These are phyloP conservation scores for Aurelia coerulea DNA, from an alignment of 30 jellyfish, hydroid and myxozoan species.

Conservation along the genomic window DNA sequence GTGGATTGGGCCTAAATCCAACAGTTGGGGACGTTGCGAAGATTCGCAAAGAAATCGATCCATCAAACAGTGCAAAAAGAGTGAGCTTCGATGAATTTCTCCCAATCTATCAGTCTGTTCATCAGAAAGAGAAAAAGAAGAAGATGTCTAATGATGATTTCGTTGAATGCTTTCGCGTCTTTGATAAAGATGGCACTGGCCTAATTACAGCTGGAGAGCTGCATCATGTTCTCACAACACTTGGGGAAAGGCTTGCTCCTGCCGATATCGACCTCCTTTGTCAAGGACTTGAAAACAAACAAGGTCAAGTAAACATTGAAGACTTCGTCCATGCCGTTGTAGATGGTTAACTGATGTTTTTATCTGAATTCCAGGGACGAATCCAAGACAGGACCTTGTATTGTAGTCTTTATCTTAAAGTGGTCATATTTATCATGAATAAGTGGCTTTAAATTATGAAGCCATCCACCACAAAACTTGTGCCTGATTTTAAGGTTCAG, in stretches of 20 bases:
- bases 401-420: neutral
- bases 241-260: slow-evolving; percentile 92
- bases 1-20: slow-evolving; percentile 98
- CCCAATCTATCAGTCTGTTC: slow-evolving; percentile 89
- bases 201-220: slow-evolving; percentile 96
- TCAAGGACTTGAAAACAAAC: slow-evolving; percentile 96
- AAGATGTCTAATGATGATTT: slow-evolving; percentile 78
- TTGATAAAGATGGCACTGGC: slow-evolving; percentile 95
- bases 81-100: slow-evolving; percentile 90
- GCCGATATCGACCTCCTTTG: slow-evolving; percentile 87
- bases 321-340: slow-evolving; percentile 90
- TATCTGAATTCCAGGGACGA: no score
- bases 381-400: no score
- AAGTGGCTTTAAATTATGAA: neutral
- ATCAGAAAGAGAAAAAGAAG: slow-evolving; percentile 72
- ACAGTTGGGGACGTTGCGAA: slow-evolving; percentile 90
- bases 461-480: neutral
- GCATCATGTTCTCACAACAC: slow-evolving; percentile 93
- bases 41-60: slow-evolving; percentile 84
- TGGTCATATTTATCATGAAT: neutral
- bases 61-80: slow-evolving; percentile 76
- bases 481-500: no score
- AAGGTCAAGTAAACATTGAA: slow-evolving; percentile 92
- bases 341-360: slow-evolving; percentile 65
- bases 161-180: slow-evolving; percentile 97